These are phyloP conservation scores for Masnerella sp. DNA, from an alignment of 2,888 invertebrate genomes.

Conservation along the genomic window DNA sequence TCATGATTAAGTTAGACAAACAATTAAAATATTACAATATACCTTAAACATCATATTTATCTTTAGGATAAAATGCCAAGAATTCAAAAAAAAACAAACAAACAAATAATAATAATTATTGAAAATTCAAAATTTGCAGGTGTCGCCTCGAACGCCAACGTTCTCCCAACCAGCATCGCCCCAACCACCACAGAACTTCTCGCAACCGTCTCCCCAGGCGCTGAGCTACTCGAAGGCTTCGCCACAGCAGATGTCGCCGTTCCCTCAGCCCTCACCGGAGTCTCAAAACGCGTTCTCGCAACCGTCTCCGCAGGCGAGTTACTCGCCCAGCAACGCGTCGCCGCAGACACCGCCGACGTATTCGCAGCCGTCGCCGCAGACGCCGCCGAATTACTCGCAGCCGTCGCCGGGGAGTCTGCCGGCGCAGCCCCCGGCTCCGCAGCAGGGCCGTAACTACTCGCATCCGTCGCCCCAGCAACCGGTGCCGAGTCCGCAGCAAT, in stretches of 20 bases:
- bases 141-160: slow-evolving; percentile 64
- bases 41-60: too few species aligned
- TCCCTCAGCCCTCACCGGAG: slow-evolving; percentile 65
- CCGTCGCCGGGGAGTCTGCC: slow-evolving; percentile 69
- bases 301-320: slow-evolving; percentile 66
- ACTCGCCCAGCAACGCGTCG: slow-evolving; percentile 61
- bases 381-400: slow-evolving; percentile 78
- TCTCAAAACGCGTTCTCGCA: slow-evolving; percentile 63
- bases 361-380: slow-evolving; percentile 71
- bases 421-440: slow-evolving; percentile 16
- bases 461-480: slow-evolving; percentile 65
- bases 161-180: slow-evolving; percentile 63
- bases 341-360: slow-evolving; percentile 64
- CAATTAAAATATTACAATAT: too few species aligned
- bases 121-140: too few species aligned
- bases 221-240: slow-evolving; percentile 69
- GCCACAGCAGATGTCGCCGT: slow-evolving; percentile 65
- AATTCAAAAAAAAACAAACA: too few species aligned
- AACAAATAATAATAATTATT: too few species aligned
- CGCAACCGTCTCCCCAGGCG: slow-evolving; percentile 58
- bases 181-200: slow-evolving; percentile 74
- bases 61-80: too few species aligned
- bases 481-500: slow-evolving; percentile 56
- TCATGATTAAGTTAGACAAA: too few species aligned
- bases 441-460: slow-evolving; percentile 68